phyloP scores from a whole-genome alignment of 2,113 vertebrate genomes.

The Myocastor coypus region DNA sequence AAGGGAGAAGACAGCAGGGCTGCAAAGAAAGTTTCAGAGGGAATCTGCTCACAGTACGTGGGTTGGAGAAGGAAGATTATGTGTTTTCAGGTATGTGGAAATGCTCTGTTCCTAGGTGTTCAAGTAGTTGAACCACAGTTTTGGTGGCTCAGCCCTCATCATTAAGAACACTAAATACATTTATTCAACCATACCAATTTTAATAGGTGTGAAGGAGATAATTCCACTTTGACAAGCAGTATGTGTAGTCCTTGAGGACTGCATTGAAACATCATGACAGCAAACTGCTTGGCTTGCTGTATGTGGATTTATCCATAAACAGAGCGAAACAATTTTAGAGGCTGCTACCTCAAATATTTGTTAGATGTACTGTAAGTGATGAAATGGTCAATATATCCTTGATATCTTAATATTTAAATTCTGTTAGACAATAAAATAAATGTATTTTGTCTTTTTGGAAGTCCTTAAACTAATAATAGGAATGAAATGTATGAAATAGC shows the following conservation, averaged over 20 bases:
- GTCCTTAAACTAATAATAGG: background rate
- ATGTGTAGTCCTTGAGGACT: background rate
- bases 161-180: background rate
- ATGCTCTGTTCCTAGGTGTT: background rate
- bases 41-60: background rate
- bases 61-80: background rate
- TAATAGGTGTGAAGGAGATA: background rate
- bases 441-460: background rate
- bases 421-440: background rate
- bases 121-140: background rate
- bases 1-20: background rate
- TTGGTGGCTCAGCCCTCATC: background rate
- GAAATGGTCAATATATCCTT: background rate
- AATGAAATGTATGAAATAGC: background rate
- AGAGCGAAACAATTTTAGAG: background rate
- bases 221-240: background rate
- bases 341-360: background rate
- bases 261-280: background rate
- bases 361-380: background rate
- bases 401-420: background rate
- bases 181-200: background rate
- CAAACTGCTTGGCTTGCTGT: background rate
- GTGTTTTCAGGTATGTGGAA: background rate
- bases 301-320: background rate
- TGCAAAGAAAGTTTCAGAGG: background rate